Evolutionary conservation across 2,888 invertebrate species (phyloP).

Genomic region (Melanophora roralis): DNA sequence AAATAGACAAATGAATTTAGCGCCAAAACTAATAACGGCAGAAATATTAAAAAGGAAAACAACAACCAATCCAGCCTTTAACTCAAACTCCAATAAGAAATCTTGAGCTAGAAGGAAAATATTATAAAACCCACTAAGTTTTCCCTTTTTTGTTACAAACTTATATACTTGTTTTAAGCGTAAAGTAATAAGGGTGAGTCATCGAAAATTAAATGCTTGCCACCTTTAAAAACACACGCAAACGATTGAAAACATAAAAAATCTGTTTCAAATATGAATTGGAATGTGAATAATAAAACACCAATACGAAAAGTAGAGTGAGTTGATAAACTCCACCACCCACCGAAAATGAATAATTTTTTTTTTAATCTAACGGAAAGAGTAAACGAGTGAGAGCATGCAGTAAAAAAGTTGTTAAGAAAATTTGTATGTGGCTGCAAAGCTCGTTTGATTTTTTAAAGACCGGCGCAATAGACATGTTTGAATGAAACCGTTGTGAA

Average conservation of each 20-base stretch:
- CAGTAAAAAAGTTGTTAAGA: neutral
- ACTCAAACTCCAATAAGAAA: slow-evolving; percentile 61
- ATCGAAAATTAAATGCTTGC: slow-evolving; percentile 2
- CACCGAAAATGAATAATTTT: too few relatives aligned
- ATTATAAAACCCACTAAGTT: slow-evolving; percentile 11
- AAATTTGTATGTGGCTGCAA: slow-evolving; percentile 3
- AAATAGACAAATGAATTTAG: slow-evolving; percentile 37
- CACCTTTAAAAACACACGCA: slow-evolving; percentile 38
- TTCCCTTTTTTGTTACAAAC: too few relatives aligned
- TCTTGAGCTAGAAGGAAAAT: slow-evolving; percentile 51
- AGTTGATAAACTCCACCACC: slow-evolving; percentile 30
- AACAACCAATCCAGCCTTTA: slow-evolving; percentile 34
- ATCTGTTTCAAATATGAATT: slow-evolving; percentile 25
- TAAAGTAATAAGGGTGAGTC: slow-evolving; percentile 36
- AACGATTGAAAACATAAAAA: neutral
- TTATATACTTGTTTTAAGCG: too few relatives aligned
- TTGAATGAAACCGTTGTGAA: slow-evolving; percentile 27
- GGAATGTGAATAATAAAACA: slow-evolving; percentile 9
- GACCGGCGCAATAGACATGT: slow-evolving; percentile 56
- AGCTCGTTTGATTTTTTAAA: slow-evolving; percentile 43
- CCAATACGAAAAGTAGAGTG: slow-evolving; percentile 52
- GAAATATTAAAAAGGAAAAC: slow-evolving; percentile 18
- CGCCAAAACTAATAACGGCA: slow-evolving; percentile 48
- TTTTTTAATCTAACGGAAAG: neutral
- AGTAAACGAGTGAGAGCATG: slow-evolving; percentile 13